phyloP scores from a whole-genome alignment of 1,140 invertebrate genomes.

The Hypothenemus hampei region DNA sequence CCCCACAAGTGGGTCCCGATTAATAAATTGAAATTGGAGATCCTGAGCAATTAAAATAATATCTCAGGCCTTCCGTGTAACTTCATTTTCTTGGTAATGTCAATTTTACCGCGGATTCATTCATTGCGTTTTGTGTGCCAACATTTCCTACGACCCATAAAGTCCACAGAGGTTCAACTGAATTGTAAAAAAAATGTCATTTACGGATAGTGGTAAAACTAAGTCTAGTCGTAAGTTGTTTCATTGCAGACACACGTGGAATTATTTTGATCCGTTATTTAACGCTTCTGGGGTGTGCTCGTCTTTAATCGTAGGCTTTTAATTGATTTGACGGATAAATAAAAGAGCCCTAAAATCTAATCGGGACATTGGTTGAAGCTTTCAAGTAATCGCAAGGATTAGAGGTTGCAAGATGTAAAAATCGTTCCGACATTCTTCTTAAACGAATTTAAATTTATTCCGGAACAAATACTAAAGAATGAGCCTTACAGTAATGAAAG shows the following conservation, averaged over 20 bases:
- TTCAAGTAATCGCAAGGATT: too few relatives aligned
- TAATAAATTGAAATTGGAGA: slow-evolving; percentile 5
- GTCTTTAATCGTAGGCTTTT: background rate
- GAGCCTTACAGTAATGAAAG: slow-evolving; percentile 7
- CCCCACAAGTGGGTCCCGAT: slow-evolving; percentile 15
- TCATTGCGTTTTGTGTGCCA: background rate
- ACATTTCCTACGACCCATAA: background rate
- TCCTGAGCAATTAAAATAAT: background rate
- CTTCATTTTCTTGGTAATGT: background rate
- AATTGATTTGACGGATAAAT: background rate
- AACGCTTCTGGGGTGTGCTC: background rate
- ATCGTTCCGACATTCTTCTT: too few relatives aligned
- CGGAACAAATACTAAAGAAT: background rate
- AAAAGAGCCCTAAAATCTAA: too few relatives aligned
- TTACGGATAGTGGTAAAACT: background rate
- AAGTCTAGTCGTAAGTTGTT: too few relatives aligned
- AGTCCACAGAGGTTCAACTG: background rate
- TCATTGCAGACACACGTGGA: too few relatives aligned
- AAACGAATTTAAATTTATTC: slow-evolving; percentile 16
- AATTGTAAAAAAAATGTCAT: background rate
- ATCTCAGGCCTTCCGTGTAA: too few relatives aligned
- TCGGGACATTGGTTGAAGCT: too few relatives aligned
- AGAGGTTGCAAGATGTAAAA: too few relatives aligned
- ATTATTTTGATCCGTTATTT: background rate
- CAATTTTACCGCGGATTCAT: background rate